These are phyloP conservation scores for Xestia rhomboidea DNA, from an alignment of 2,888 invertebrate genomes.

Conservation along the genomic window DNA sequence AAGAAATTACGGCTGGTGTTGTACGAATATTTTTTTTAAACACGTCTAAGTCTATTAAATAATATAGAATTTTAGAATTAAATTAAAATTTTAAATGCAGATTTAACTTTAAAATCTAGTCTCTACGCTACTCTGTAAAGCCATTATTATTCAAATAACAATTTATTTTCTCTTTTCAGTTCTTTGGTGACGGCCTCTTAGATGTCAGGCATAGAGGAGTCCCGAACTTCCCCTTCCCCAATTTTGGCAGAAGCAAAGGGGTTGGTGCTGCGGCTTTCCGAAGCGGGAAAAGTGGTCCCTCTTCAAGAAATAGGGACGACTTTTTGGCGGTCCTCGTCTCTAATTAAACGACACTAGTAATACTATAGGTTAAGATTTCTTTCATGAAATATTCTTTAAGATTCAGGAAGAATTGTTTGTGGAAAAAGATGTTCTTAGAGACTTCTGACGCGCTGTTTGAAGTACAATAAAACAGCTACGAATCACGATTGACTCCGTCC, in stretches of 20 bases:
- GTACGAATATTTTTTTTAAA: background rate
- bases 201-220: conserved; percentile 84
- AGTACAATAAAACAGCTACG: background rate
- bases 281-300: conserved; percentile 69
- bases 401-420: background rate
- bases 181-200: conserved; percentile 82
- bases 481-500: too few species aligned
- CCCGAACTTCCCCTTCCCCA: conserved; percentile 84
- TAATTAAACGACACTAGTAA: conserved; percentile 70
- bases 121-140: background rate
- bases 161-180: conserved; percentile 69
- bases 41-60: background rate
- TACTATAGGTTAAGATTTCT: background rate
- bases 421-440: background rate
- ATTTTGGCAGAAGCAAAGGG: conserved; percentile 78
- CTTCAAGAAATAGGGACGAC: conserved; percentile 74
- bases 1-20: background rate
- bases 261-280: conserved; percentile 81
- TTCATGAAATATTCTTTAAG: background rate
- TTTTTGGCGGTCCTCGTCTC: conserved; percentile 83
- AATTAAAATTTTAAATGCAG: background rate
- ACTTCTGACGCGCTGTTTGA: background rate
- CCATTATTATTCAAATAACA: background rate
- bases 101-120: background rate
- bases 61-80: too few species aligned